Evolutionary conservation across 1,140 invertebrate species (phyloP).

Genomic region (Pissodes strobi): DNA sequence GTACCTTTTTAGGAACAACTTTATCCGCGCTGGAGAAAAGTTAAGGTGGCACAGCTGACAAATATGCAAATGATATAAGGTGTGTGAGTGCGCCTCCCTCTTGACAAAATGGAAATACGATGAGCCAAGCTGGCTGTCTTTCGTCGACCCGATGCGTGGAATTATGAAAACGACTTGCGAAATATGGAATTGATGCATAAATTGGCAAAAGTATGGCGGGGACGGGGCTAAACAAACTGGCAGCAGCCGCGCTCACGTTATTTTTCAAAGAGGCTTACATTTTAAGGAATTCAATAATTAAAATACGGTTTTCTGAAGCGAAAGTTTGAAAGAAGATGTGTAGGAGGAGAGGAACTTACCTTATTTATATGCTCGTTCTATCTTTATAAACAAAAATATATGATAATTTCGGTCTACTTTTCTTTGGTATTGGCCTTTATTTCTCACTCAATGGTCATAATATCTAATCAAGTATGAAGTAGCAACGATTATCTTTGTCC

Average conservation of each 20-base stretch:
- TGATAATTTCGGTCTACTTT: too few species aligned
- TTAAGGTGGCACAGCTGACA: conserved; percentile 55
- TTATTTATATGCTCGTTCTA: too few species aligned
- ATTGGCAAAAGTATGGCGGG: conserved; percentile 41
- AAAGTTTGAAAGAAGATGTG: too few species aligned
- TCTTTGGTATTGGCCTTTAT: too few species aligned
- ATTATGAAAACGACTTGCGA: conserved; percentile 58
- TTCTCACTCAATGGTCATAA: too few species aligned
- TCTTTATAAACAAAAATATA: too few species aligned
- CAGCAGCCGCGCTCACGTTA: conserved; percentile 22
- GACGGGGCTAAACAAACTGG: conserved; percentile 29
- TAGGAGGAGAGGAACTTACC: too few species aligned
- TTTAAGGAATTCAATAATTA: conserved; percentile 32
- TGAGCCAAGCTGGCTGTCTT: conserved; percentile 47
- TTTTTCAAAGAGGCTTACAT: conserved; percentile 24
- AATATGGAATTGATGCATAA: conserved; percentile 58
- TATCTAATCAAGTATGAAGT: too few species aligned
- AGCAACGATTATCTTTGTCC: too few species aligned
- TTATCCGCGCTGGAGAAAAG: conserved; percentile 50
- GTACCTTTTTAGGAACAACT: conserved; percentile 50
- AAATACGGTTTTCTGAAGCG: conserved; percentile 4
- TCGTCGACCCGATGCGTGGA: conserved; percentile 54
- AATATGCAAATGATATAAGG: conserved; percentile 53
- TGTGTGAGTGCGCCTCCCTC: conserved; percentile 33
- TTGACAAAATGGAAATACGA: conserved; percentile 54